Evolutionary conservation across 1,140 invertebrate species (phyloP).

Genomic region (fruit fly (Drosophila melanogaster)): DNA sequence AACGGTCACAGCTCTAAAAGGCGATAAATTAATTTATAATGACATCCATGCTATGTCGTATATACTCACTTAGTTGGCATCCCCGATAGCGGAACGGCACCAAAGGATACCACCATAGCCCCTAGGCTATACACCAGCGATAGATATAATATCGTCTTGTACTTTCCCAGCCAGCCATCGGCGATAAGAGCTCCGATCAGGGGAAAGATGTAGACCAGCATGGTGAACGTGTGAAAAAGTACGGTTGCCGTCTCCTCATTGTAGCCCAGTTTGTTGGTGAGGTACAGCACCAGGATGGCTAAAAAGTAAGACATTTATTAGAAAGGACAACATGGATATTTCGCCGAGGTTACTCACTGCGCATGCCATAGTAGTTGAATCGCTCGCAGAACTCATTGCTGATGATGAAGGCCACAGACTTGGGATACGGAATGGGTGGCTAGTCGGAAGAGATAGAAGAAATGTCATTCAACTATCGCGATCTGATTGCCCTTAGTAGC

Average conservation of each 20-base stretch:
- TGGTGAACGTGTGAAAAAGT: conserved; percentile 92
- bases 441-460: conserved; percentile 2
- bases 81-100: conserved; percentile 86
- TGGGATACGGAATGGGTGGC: conserved; percentile 88
- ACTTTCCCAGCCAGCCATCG: conserved; percentile 92
- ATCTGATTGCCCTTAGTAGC: not conserved
- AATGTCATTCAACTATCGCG: not conserved
- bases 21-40: not conserved
- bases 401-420: conserved; percentile 95
- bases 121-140: conserved; percentile 95
- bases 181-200: conserved; percentile 94
- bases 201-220: conserved; percentile 92
- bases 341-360: conserved; percentile 88
- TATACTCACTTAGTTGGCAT: conserved; percentile 88
- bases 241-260: conserved; percentile 89
- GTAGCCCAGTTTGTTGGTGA: conserved; percentile 89
- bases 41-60: not conserved
- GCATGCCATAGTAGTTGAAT: conserved; percentile 98
- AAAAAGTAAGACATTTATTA: conserved; percentile 33
- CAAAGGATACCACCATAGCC: conserved; percentile 91
- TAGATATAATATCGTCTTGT: conserved; percentile 94
- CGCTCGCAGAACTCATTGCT: conserved; percentile 98
- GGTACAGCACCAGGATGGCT: conserved; percentile 93
- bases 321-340: not conserved
- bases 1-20: conserved; percentile 88